Evolutionary conservation across 2,797 vertebrate genomes (phyloP).

Genomic region (Paguma larvata): DNA sequence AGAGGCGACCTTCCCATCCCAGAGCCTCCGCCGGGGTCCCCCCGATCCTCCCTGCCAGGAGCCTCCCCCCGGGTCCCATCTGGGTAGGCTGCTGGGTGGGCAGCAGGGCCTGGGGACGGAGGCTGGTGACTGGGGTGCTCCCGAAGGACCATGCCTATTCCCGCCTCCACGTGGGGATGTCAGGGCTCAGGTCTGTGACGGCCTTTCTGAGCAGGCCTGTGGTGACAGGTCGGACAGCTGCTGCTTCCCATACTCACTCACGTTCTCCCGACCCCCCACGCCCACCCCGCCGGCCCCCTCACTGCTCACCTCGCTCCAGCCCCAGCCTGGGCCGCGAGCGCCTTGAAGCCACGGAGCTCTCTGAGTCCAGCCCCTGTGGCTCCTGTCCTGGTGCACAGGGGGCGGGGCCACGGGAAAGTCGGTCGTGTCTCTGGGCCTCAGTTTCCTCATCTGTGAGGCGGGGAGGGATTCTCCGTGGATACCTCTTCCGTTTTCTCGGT

Average conservation of each 20-base stretch:
- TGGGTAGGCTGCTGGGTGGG: not conserved
- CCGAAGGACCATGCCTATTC: rapidly evolving
- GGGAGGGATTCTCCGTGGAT: not conserved
- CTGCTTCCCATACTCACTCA: not conserved
- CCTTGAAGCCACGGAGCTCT: not conserved
- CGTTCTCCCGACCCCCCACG: rapidly evolving
- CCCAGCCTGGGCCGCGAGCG: no score
- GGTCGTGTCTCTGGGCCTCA: not conserved
- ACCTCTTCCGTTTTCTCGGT: not conserved
- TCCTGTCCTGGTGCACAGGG: rapidly evolving
- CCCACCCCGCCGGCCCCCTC: rapidly evolving
- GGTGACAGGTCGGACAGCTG: not conserved
- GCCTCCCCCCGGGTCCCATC: not conserved
- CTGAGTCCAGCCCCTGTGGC: not conserved
- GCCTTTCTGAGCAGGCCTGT: not conserved
- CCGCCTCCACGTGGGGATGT: not conserved
- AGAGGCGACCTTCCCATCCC: not conserved
- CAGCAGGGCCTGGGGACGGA: rapidly evolving
- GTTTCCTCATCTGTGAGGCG: not conserved
- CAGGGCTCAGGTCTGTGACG: not conserved
- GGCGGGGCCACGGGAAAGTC: rapidly evolving
- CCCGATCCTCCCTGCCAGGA: rapidly evolving
- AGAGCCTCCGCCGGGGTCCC: not conserved
- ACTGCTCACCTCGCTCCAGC: rapidly evolving
- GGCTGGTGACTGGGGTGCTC: not conserved